Evolutionary conservation across 2,797 vertebrate species (phyloP).

Genomic region (Crenuchus spilurus): DNA sequence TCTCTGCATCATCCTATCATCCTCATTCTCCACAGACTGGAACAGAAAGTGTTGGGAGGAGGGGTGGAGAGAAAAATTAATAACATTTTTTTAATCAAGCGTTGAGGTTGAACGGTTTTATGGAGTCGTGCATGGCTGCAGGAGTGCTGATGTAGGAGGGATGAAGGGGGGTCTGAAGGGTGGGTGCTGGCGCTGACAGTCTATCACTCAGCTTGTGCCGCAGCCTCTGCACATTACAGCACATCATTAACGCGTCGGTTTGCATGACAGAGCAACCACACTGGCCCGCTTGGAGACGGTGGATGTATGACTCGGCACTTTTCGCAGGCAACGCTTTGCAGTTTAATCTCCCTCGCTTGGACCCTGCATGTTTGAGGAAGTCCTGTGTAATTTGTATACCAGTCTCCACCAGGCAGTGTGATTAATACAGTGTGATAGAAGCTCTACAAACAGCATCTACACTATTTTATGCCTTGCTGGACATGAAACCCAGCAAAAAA

Average conservation of each 20-base stretch:
- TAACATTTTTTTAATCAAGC: constrained; percentile 57
- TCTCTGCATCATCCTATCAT: constrained; percentile 17
- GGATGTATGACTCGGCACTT: constrained; percentile 59
- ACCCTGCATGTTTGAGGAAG: background rate
- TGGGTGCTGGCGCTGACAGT: constrained; percentile 45
- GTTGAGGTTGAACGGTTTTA: constrained; percentile 58
- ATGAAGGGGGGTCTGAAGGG: background rate
- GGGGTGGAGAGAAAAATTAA: constrained; percentile 26
- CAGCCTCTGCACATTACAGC: constrained; percentile 40
- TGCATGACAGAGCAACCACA: constrained; percentile 25
- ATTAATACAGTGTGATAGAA: background rate
- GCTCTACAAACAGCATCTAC: background rate
- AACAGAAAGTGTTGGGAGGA: constrained; percentile 17
- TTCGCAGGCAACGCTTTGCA: constrained; percentile 29
- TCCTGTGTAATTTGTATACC: background rate
- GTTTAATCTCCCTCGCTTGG: constrained; percentile 12
- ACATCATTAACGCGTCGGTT: constrained; percentile 52
- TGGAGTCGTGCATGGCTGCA: constrained; percentile 40
- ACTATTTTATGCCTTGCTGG: constrained; percentile 7
- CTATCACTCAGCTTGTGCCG: constrained; percentile 52
- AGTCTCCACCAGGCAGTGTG: background rate
- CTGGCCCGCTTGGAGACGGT: constrained; percentile 22
- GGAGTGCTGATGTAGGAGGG: constrained; percentile 44
- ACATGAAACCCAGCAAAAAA: constrained; percentile 2
- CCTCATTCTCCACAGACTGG: constrained; percentile 8